phyloP scores from a whole-genome alignment of 2,113 vertebrate genomes.

The Illadopsis cleaveri region DNA sequence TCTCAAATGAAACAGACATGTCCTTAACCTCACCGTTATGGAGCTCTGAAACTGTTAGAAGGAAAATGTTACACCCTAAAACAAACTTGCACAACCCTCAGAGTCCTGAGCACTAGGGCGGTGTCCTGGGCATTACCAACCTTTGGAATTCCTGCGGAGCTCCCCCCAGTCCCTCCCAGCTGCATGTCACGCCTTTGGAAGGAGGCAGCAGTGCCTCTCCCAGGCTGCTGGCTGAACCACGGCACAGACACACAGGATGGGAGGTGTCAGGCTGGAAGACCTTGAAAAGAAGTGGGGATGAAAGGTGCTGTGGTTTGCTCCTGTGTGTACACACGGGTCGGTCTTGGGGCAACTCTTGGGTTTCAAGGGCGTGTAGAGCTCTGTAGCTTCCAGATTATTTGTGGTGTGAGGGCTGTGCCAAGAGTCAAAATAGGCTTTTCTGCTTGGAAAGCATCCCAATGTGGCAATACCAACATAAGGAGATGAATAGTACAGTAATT shows the following conservation, averaged over 20 bases:
- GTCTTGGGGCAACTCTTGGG: background rate
- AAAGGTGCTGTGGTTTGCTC: background rate
- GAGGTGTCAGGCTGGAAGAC: background rate
- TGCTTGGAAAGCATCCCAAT: background rate
- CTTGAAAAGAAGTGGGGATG: background rate
- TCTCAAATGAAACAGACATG: background rate
- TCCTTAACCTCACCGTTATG: background rate
- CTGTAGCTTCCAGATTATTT: background rate
- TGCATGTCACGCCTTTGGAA: background rate
- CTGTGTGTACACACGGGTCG: fast-evolving
- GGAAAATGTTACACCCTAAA: background rate
- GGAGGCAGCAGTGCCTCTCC: background rate
- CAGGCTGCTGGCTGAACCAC: fast-evolving
- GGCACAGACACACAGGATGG: fast-evolving
- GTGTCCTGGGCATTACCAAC: fast-evolving
- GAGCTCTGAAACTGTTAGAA: background rate
- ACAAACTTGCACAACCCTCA: no score
- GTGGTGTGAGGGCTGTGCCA: background rate
- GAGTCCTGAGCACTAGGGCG: fast-evolving
- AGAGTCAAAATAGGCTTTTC: background rate
- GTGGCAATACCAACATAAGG: background rate
- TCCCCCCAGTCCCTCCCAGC: background rate
- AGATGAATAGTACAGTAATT: background rate
- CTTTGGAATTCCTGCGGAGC: fast-evolving
- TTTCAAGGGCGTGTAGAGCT: background rate